Conservation (phyloP, 92 coral and sea anemone genomes). For the Isaurus tuberculatus region DNA sequence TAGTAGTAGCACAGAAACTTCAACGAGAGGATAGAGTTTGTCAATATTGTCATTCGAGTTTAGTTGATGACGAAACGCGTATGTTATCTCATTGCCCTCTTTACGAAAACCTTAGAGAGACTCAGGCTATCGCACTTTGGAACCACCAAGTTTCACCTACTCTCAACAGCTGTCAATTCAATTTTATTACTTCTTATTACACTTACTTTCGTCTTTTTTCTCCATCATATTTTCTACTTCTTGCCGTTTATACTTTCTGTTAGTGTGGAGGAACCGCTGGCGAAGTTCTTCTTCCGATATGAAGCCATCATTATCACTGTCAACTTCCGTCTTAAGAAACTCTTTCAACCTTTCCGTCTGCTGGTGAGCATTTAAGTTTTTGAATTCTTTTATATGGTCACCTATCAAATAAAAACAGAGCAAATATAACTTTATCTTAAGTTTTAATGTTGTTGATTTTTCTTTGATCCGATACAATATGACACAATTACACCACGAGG, state of each 20-base stretch:
- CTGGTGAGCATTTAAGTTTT: slow-evolving; percentile 4
- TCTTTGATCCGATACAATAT: too few relatives aligned
- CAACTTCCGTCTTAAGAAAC: slow-evolving; percentile 72
- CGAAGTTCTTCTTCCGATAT: slow-evolving; percentile 87
- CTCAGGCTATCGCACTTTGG: too few relatives aligned
- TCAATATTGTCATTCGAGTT: too few relatives aligned
- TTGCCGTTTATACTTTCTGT: slow-evolving; percentile 67
- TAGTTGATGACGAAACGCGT: too few relatives aligned
- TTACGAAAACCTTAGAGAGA: too few relatives aligned
- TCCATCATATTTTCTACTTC: slow-evolving; percentile 77
- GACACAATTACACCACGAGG: too few relatives aligned
- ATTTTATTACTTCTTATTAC: not conserved
- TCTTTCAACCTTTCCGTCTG: slow-evolving; percentile 57
- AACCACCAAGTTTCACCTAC: too few relatives aligned
- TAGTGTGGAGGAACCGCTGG: slow-evolving; percentile 63
- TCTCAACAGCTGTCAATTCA: too few relatives aligned
- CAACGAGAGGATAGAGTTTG: too few relatives aligned
- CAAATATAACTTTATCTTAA: not conserved
- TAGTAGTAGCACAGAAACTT: too few relatives aligned
- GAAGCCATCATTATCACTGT: slow-evolving; percentile 79
- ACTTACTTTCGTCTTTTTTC: slow-evolving; percentile 79
- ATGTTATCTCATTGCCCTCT: too few relatives aligned
- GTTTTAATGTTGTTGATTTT: too few relatives aligned
- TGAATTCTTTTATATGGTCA: slow-evolving; percentile 37
- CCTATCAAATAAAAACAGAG: slow-evolving; percentile 2